A percentile compares a stretch with the other conserved stretches of the same genome.
Conservation (phyloP, 2,113 vertebrate genomes). For the Nettapus auritus region DNA sequence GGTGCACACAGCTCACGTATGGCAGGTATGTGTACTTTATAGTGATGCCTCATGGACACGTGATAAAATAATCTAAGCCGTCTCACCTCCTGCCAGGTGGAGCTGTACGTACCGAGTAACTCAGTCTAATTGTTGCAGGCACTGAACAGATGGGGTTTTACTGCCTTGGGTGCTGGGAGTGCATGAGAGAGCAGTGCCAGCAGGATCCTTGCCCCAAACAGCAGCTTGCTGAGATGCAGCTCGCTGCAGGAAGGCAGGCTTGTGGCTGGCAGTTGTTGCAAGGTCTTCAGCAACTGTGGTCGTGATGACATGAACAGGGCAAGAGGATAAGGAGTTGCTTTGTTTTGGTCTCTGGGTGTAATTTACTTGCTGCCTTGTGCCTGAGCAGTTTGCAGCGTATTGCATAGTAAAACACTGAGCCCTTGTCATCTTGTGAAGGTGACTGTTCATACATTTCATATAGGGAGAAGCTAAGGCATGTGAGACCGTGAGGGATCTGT, state of each 20-base stretch:
- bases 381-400: background rate
- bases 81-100: conserved; percentile 30
- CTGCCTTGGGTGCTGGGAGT: background rate
- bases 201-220: conserved; percentile 26
- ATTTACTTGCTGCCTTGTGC: background rate
- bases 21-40: background rate
- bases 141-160: conserved; percentile 56
- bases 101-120: background rate
- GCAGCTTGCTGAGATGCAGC: background rate
- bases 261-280: background rate
- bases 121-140: conserved; percentile 31
- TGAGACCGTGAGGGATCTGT: background rate
- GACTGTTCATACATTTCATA: background rate
- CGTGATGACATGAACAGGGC: background rate
- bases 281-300: background rate
- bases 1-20: background rate
- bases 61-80: conserved; percentile 4
- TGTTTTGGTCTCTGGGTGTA: background rate
- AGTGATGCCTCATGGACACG: background rate
- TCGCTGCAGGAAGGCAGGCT: background rate
- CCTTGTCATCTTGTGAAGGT: background rate
- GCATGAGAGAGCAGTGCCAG: background rate
- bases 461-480: background rate
- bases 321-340: background rate
- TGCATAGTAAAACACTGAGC: background rate